Conservation (phyloP, 2,113 vertebrate genomes). For the Lanius collurio region DNA sequence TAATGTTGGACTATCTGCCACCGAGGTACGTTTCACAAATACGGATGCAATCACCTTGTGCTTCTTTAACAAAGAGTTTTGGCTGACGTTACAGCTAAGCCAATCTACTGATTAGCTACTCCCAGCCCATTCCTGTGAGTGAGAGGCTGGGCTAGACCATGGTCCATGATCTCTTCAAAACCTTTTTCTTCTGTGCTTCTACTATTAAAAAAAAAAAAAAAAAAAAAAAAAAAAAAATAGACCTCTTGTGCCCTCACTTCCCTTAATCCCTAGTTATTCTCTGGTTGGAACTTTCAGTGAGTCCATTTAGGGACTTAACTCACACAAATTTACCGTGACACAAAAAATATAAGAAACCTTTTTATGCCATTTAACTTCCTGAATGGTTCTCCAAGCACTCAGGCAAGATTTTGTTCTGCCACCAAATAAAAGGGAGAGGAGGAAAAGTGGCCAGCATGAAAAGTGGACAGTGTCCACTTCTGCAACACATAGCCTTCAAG, state of each 20-base stretch:
- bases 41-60: neutral
- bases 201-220: neutral
- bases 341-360: rapidly evolving
- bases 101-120: neutral
- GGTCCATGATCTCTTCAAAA: rapidly evolving
- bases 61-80: neutral
- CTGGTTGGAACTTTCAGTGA: neutral
- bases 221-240: neutral
- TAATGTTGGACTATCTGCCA: neutral
- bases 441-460: neutral
- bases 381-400: neutral
- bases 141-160: neutral
- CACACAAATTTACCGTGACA: neutral
- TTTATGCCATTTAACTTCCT: neutral
- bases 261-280: neutral
- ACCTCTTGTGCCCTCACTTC: neutral
- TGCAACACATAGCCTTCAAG: neutral
- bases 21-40: neutral
- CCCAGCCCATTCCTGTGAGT: neutral
- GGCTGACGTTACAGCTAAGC: neutral
- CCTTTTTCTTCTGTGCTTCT: neutral
- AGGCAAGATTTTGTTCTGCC: neutral
- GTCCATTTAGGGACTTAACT: neutral
- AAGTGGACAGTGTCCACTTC: neutral
- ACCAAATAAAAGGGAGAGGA: neutral